phyloP scores from a whole-genome alignment of 2,797 vertebrate species.

The Pseudotriccus pelzelni region DNA sequence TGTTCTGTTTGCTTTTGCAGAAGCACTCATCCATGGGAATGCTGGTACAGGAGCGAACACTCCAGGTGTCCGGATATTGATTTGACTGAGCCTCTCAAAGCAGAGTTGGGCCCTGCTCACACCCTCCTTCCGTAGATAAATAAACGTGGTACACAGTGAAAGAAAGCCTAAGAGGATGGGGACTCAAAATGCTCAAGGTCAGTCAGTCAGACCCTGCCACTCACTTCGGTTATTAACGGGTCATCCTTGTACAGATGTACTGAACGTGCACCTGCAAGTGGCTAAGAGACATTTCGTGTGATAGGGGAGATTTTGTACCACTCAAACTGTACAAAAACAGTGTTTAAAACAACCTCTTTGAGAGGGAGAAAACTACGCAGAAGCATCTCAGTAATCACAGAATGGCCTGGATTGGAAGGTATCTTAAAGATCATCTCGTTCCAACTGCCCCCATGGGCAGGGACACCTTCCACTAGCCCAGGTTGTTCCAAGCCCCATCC shows the following conservation, averaged over 20 bases:
- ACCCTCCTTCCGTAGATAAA: background rate
- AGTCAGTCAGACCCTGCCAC: background rate
- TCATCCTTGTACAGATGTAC: background rate
- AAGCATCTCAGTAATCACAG: background rate
- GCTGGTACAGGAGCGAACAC: background rate
- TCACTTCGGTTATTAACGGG: too few relatives aligned
- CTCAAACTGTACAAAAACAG: background rate
- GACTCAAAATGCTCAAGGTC: background rate
- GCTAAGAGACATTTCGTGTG: background rate
- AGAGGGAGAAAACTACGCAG: background rate
- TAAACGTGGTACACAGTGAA: background rate
- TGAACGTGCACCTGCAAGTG: background rate
- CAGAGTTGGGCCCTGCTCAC: background rate
- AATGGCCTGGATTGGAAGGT: background rate
- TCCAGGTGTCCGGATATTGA: background rate
- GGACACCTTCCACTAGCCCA: accelerated
- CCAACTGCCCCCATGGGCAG: background rate
- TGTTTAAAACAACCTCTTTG: background rate
- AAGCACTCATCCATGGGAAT: background rate
- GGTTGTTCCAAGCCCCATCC: accelerated
- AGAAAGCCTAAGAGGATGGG: background rate
- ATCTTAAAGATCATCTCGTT: background rate
- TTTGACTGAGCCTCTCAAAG: background rate
- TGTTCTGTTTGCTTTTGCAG: background rate
- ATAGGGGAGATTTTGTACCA: background rate